Evolutionary conservation across 2,888 invertebrate genomes (phyloP).

Genomic region (Adineta ricciae): DNA sequence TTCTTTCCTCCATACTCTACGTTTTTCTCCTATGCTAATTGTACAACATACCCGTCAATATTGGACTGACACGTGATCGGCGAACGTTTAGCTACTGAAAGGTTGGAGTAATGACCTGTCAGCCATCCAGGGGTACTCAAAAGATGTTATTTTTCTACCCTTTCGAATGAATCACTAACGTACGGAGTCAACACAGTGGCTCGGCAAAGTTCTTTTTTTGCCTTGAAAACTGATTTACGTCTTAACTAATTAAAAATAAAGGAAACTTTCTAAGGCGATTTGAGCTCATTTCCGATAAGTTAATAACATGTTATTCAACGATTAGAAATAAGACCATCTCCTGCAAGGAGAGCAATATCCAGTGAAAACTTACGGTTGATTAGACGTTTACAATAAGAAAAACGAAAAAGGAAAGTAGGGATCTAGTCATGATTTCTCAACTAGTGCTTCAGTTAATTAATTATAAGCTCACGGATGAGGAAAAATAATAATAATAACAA

Average conservation of each 20-base stretch:
- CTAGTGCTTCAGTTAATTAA: neutral
- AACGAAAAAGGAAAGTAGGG: too few relatives aligned
- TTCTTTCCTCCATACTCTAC: neutral
- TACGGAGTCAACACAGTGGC: too few relatives aligned
- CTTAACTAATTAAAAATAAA: neutral
- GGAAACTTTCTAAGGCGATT: neutral
- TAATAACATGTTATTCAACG: neutral
- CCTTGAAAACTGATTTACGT: too few relatives aligned
- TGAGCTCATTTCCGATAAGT: neutral
- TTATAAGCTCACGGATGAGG: neutral
- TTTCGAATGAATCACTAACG: too few relatives aligned
- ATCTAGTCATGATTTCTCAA: neutral
- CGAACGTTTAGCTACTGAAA: neutral
- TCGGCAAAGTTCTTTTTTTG: too few relatives aligned
- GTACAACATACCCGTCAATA: neutral
- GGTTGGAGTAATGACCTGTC: neutral
- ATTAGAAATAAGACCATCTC: neutral
- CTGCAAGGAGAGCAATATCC: too few relatives aligned
- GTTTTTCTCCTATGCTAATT: neutral
- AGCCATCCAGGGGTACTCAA: too few relatives aligned
- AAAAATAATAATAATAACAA: neutral
- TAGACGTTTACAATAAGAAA: too few relatives aligned
- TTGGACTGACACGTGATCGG: neutral
- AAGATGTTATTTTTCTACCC: too few relatives aligned
- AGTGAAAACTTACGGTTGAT: neutral